Evolutionary conservation across 92 coral and sea anemone species (phyloP), one percentile per base, ranked within the genome.

Genomic region (Pocillopora meandrina): DNA sequence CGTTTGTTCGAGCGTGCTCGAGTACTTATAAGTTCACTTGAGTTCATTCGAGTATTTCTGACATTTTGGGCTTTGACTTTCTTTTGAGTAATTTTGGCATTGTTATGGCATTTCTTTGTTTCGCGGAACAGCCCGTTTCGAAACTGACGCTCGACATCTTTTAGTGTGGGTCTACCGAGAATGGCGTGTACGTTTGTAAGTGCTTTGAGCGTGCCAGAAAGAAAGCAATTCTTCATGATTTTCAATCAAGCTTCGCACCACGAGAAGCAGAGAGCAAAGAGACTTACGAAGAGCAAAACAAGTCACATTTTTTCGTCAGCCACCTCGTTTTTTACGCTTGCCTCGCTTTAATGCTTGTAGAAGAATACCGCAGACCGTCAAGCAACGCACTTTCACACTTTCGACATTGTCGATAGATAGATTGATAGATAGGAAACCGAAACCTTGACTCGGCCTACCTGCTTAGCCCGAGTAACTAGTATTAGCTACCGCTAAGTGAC

Each of bases 11-110:
- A 42, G 52, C 52, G 52, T 42, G 52, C 52, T 42, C 8, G 52
- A 42, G 52, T 42, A 42, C 88, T 73, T 84, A 42, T 34, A 65
- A 84, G 88, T 84, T 60, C 82, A 72, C 74, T 74, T 84, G 61
- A 59, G 65, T 75, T 63, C 82, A 84, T 75, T 75, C 68, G 61
- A 72, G 56, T 56, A 63, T 72, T 42, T 42, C 8, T 42, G 52
- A 42, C 4, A 0, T 42, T 42, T 42, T 42, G 52, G 8, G 52
- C 4, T 42, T 71, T 63, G 10, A 35, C 55, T 64, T 63, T 62
- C 55, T 47, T 71, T 61, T 19, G 56, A 16, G 67, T 80, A 59
- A 63, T 80, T 80, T 73, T 80, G 84, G 84, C 61, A 79, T 79
- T 79, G 60, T 80, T 80, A 63, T 80, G 84, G 68, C 68, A 42